Evolutionary conservation across 2,113 vertebrate genomes (phyloP).

Genomic region (Corythornis madagascariensis): DNA sequence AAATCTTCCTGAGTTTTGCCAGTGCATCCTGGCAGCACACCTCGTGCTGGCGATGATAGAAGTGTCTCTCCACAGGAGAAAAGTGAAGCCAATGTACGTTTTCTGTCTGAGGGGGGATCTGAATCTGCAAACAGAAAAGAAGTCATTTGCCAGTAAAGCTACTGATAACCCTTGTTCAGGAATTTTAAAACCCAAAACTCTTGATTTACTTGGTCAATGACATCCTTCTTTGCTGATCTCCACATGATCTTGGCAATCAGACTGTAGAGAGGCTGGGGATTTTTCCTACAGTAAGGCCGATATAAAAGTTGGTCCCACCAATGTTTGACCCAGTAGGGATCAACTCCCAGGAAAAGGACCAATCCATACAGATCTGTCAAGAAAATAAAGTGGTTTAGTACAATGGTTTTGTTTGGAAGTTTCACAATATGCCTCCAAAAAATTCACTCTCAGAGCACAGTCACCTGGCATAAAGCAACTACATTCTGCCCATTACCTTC

Average conservation of each 20-base stretch:
- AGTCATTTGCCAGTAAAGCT: background rate
- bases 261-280: slow-evolving; percentile 86
- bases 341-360: slow-evolving; percentile 93
- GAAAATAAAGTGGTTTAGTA: slow-evolving; percentile 3
- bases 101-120: slow-evolving; percentile 95
- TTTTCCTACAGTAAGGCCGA: slow-evolving; percentile 90
- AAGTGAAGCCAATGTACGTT: slow-evolving; percentile 95
- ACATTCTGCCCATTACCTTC: background rate
- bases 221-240: slow-evolving; percentile 97
- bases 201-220: slow-evolving; percentile 91
- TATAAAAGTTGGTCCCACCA: slow-evolving; percentile 98
- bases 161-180: background rate
- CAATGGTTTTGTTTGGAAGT: background rate
- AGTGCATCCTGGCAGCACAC: slow-evolving; percentile 96
- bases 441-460: background rate
- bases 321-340: slow-evolving; percentile 95
- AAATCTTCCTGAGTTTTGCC: slow-evolving; percentile 93
- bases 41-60: slow-evolving; percentile 97
- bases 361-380: slow-evolving; percentile 92
- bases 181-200: slow-evolving; percentile 4
- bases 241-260: slow-evolving; percentile 91
- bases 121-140: slow-evolving; percentile 81
- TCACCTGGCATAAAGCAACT: background rate
- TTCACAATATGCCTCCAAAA: background rate
- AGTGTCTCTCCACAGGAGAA: slow-evolving; percentile 97